Base-by-base conservation (phyloP, 2,113 vertebrate genomes). In the Vireo altiloquus region DNA sequence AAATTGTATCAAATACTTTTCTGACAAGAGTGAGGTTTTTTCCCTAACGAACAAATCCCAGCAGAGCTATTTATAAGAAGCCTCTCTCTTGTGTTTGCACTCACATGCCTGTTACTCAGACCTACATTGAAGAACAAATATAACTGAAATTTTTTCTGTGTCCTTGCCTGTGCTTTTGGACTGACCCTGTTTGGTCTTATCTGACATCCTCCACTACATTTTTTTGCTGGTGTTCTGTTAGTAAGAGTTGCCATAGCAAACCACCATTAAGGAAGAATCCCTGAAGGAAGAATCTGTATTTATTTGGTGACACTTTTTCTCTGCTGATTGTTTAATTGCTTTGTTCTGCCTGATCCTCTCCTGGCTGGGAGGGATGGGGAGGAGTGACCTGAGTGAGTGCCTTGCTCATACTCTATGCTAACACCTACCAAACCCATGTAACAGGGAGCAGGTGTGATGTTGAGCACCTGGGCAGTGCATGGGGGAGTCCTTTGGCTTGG, bases 1-100 rank as follows among this genome's bases (percentile, higher is more conserved):
- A 89, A 97, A 91, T 91, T 87, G 76, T 92, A 93, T 96, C 94
- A 95, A 94, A 95, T 96, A 94, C 70, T 95, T 96, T 80, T 82
- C 87, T 96, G 94, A 94, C 95, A 95, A 82, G 84, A 85, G 42
- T 28, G 50, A 92, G 47, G 7, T 1, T n/a, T 77, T 80, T 95
- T 95, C 56, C 15, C 69, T 85, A 92, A 78, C 2, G 2, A 80
- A 79, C 87, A 92, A 95, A 87, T 96, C 93, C 95, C 97, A 94
- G 89, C 79, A 87, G 93, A 88, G 70, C 90, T 92, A 89, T 93
- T 96, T 95, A 85, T 94, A 89, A 84, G 89, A 84, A 84, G 53
- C 84, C 66, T 91, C 56, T 69, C 83, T 84, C 50, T 89, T 91
- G 75, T 87, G 69, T 82, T 95, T 90, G 76, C 20, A 42, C 91